These are phyloP conservation scores for Drosophila merina DNA, from an alignment of 2,888 invertebrate genomes.

Conservation along the genomic window DNA sequence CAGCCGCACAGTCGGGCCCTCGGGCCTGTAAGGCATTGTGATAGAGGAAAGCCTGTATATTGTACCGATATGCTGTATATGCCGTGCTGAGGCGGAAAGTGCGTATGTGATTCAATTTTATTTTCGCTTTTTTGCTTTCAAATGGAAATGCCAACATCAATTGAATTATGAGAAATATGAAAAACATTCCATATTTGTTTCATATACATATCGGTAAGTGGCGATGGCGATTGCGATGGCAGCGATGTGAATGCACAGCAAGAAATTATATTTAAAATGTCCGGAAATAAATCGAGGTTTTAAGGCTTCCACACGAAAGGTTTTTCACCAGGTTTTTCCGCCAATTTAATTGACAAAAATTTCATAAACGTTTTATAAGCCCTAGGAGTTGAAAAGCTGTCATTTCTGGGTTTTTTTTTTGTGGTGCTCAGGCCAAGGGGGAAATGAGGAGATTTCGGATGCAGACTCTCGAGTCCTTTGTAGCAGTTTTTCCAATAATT, in stretches of 20 bases:
- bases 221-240: slow-evolving; percentile 23
- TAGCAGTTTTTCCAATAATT: slow-evolving; percentile 61
- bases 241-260: slow-evolving; percentile 17
- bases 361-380: background rate
- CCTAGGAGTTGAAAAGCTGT: background rate
- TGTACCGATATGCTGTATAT: background rate
- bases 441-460: slow-evolving; percentile 20
- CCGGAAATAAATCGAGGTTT: too few species aligned
- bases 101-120: slow-evolving; percentile 42
- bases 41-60: slow-evolving; percentile 6
- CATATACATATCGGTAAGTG: slow-evolving; percentile 23
- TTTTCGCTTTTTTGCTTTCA: slow-evolving; percentile 30
- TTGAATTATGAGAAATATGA: slow-evolving; percentile 61
- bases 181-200: slow-evolving; percentile 50
- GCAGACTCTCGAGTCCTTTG: slow-evolving; percentile 46
- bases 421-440: background rate
- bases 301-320: background rate
- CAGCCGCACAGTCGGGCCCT: slow-evolving; percentile 52
- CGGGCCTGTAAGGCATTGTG: slow-evolving; percentile 26
- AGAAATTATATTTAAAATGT: background rate
- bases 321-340: too few species aligned
- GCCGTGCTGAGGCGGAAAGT: slow-evolving; percentile 36
- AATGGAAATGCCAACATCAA: slow-evolving; percentile 62
- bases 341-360: too few species aligned
- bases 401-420: background rate